Base-by-base conservation (phyloP, 30 jellyfish, hydroid and myxozoan species). In the Chrysaora quinquecirrha region DNA sequence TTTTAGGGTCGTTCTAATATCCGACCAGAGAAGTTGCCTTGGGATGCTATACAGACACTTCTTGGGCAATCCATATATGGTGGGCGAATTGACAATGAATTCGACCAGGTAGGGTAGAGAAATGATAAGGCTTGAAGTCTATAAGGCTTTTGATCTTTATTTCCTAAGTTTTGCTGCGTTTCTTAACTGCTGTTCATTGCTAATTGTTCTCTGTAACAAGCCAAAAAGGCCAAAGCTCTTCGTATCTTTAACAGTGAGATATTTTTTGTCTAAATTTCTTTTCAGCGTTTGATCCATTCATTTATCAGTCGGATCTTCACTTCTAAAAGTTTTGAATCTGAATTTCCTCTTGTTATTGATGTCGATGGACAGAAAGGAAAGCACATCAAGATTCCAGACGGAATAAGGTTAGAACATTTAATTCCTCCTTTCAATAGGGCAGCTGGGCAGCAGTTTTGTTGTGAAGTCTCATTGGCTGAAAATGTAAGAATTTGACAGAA, bases 21-120 rank as follows among this genome's bases (percentile, higher is more conserved):
- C 20, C 84, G 98, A 14, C 99, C 99, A 22, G 97, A 88, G 60
- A 94, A 94, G 68, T 73, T 94, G 64, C 99, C 99, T 0, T 94
- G 99, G 99, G 99, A 94, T 84, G 99, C 99, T 0, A 89, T 94
- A 19, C 84, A 88, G 9, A 87, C 97, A 1, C 78, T 94, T 29
- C 96, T 94, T 64, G 97, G 97, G 27, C 97, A 88, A 34, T 87
- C 99, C 10, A 94, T 94, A 56, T 94, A 94, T 82, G 99, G 99
- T 1, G 97, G 97, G 0, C 83, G 96, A 31, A 94, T 94, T 48
- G 99, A 94, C 90, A 94, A 94, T 72, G 96, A 83, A 10, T 94
- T 87, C 35, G 99, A 94, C 68, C 97, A 88, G 96, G 91, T 77
- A 38, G 20, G n/a, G n/a, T 75, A 32, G 0, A 52, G 11, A 24